phyloP scores from a whole-genome alignment of 2,888 invertebrate species.

The Leptarthrus brevirostris region DNA sequence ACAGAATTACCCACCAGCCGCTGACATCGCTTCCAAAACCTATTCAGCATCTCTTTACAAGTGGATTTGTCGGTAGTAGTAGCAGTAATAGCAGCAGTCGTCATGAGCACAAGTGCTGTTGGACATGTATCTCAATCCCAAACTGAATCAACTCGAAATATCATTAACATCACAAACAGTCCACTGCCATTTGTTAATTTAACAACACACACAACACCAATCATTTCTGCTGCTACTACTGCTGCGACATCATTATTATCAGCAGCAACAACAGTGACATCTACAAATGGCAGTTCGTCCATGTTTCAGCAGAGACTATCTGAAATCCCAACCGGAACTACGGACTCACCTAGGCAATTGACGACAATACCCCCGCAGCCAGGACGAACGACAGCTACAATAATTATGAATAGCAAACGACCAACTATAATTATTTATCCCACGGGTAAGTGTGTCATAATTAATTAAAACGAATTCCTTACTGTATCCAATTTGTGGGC shows the following conservation, averaged over 20 bases:
- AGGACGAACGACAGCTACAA: conserved; percentile 41
- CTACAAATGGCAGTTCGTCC: not conserved
- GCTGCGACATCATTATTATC: not conserved
- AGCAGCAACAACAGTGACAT: not conserved
- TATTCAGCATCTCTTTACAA: conserved; percentile 2
- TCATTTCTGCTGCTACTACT: not conserved
- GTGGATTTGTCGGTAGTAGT: not conserved
- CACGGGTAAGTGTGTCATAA: conserved; percentile 75
- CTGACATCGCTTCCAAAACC: not conserved
- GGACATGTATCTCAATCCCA: not conserved
- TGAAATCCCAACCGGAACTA: not conserved
- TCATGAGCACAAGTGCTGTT: conserved; percentile 24
- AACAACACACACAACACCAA: not conserved
- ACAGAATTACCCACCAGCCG: not conserved
- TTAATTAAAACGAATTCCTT: too few relatives aligned
- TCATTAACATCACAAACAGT: conserved; percentile 6
- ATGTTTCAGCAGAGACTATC: conserved; percentile 13
- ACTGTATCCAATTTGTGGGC: too few relatives aligned
- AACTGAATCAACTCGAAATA: conserved; percentile 1
- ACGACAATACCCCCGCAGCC: conserved; percentile 20
- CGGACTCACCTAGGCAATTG: conserved; percentile 19
- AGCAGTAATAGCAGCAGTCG: conserved; percentile 11
- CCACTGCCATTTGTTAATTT: not conserved
- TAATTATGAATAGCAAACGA: conserved; percentile 72
- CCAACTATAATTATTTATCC: conserved; percentile 80